These are phyloP conservation scores for Xylophagus ater DNA, from an alignment of 2,888 invertebrate genomes.

Conservation along the genomic window DNA sequence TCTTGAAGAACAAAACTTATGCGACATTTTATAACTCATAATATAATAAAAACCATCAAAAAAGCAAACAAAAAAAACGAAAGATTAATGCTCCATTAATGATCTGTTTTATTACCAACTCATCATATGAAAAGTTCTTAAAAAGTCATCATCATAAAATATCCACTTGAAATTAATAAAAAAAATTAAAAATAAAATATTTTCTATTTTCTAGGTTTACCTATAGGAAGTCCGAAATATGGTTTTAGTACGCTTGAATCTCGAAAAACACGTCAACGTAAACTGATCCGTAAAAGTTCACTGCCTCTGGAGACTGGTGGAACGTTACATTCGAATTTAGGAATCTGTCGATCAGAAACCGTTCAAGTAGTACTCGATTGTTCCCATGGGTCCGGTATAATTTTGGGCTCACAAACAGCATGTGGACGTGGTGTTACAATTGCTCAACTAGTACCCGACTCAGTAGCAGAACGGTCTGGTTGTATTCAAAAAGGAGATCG, in stretches of 20 bases:
- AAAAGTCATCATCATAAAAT: too few relatives aligned
- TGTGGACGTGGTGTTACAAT: constrained; percentile 34
- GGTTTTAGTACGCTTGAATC: constrained; percentile 48
- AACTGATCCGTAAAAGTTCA: constrained; percentile 42
- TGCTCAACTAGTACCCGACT: constrained; percentile 33
- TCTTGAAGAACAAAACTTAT: too few relatives aligned
- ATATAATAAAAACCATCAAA: too few relatives aligned
- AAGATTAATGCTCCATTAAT: too few relatives aligned
- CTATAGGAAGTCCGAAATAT: constrained; percentile 42
- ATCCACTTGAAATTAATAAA: too few relatives aligned
- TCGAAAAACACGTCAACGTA: constrained; percentile 39
- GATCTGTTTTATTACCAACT: too few relatives aligned
- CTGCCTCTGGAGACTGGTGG: constrained; percentile 34
- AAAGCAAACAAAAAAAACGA: too few relatives aligned
- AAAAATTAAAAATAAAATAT: not conserved
- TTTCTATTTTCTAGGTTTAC: constrained; percentile 15
- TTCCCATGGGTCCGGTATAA: constrained; percentile 37
- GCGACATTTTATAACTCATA: too few relatives aligned
- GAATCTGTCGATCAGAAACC: constrained; percentile 36
- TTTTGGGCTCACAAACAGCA: constrained; percentile 28
- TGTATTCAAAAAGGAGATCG: constrained; percentile 72
- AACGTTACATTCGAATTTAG: constrained; percentile 27
- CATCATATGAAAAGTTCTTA: too few relatives aligned
- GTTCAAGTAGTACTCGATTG: constrained; percentile 38
- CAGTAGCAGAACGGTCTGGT: constrained; percentile 50